Percentiles rank a stretch among this genome's conserved stretches.
These are phyloP conservation scores for Rhadinocentrus ornatus DNA, from an alignment of 2,797 vertebrate species.

Conservation along the genomic window DNA sequence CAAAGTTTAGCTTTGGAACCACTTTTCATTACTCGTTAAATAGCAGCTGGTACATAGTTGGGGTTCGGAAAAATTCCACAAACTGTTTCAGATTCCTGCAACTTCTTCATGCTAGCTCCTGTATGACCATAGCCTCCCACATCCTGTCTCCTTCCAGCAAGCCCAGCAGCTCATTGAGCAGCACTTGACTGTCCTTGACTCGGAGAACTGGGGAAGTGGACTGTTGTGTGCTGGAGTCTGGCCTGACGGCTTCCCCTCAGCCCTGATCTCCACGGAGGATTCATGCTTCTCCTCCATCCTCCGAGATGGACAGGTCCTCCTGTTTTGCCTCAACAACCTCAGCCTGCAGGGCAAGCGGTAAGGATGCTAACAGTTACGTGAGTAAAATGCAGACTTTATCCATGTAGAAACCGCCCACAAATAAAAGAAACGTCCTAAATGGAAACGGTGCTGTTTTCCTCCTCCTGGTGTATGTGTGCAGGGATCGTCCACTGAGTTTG, in stretches of 20 bases:
- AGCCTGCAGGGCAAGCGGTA: conserved; percentile 89
- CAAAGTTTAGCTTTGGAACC: too few relatives aligned
- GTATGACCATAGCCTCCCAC: not conserved
- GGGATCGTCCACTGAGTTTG: conserved; percentile 88
- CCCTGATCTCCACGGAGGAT: conserved; percentile 89
- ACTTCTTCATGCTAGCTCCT: too few relatives aligned
- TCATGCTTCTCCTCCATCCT: conserved; percentile 89
- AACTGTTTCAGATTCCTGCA: too few relatives aligned
- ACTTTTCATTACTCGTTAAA: too few relatives aligned
- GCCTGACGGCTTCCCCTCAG: conserved; percentile 91
- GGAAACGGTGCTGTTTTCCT: too few relatives aligned
- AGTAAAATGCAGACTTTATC: too few relatives aligned
- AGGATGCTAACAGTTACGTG: conserved; percentile 10
- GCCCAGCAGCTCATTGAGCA: conserved; percentile 87
- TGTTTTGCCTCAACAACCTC: conserved; percentile 90
- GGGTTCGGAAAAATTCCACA: too few relatives aligned
- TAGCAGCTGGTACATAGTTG: too few relatives aligned
- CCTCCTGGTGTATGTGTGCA: conserved; percentile 59
- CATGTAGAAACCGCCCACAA: too few relatives aligned
- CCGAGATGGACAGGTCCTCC: conserved; percentile 92
- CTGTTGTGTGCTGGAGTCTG: conserved; percentile 92
- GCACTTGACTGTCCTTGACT: conserved; percentile 82
- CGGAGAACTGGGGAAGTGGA: conserved; percentile 83
- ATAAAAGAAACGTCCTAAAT: too few relatives aligned
- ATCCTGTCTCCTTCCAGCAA: conserved; percentile 75